Evolutionary conservation across 2,113 vertebrate species (phyloP).

Genomic region (Egretta garzetta): DNA sequence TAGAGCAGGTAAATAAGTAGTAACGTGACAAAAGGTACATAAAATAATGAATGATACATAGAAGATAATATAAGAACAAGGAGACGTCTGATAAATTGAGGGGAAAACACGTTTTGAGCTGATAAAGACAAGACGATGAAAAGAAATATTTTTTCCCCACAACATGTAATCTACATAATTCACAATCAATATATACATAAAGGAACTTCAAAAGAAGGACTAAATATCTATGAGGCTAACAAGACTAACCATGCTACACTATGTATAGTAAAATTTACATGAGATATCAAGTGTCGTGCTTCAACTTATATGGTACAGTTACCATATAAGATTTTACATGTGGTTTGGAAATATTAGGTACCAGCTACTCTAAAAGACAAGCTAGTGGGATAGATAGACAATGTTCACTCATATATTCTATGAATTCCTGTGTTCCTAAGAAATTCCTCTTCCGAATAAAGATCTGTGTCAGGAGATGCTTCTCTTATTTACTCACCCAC

Average conservation of each 20-base stretch:
- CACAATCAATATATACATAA: neutral
- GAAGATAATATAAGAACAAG: neutral
- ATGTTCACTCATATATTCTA: neutral
- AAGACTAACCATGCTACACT: neutral
- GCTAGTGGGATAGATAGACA: neutral
- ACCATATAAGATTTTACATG: neutral
- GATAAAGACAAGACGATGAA: neutral
- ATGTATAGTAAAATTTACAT: neutral
- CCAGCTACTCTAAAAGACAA: neutral
- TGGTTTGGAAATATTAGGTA: neutral
- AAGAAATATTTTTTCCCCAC: neutral
- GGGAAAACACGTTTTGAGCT: neutral
- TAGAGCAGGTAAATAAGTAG: neutral
- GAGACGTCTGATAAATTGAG: neutral
- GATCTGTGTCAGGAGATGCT: neutral
- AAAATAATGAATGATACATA: neutral
- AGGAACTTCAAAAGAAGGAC: neutral
- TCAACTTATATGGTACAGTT: neutral
- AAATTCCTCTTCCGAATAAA: neutral
- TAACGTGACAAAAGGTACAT: neutral
- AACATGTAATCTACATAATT: neutral
- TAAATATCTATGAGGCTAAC: neutral
- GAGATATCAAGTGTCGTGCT: neutral
- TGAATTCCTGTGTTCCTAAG: neutral
- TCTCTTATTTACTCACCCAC: neutral